These are phyloP conservation scores for Anthopleura xanthogrammica DNA, from an alignment of 92 coral and sea anemone species.

Conservation along the genomic window DNA sequence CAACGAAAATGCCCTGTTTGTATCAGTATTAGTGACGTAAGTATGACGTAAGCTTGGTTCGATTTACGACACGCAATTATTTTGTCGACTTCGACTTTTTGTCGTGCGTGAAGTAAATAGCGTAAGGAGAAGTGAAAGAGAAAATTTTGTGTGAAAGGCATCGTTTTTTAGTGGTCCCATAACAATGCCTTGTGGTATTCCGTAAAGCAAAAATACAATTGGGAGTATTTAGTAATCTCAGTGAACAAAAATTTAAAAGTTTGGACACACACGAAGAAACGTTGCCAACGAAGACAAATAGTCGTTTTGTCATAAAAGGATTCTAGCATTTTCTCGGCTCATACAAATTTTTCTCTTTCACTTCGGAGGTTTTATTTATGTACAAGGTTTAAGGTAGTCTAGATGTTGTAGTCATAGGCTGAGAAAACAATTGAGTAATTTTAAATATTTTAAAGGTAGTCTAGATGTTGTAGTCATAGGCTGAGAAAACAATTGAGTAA, in stretches of 20 bases:
- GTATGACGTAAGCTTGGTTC: conserved; percentile 11
- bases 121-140: background rate
- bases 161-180: no score
- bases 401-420: background rate
- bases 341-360: background rate
- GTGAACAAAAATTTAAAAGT: no score
- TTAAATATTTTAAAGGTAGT: no score
- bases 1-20: conserved; percentile 39
- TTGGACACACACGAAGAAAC: no score
- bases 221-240: no score
- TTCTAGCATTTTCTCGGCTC: background rate
- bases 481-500: no score
- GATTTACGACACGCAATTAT: conserved; percentile 8
- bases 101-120: background rate
- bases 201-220: no score
- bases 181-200: no score
- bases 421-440: no score
- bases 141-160: background rate
- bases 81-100: background rate
- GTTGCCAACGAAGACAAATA: no score
- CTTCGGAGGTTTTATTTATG: background rate
- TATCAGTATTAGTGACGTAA: conserved; percentile 18
- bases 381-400: background rate
- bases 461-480: no score
- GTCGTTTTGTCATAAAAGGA: background rate